Evolutionary conservation across 1,140 invertebrate species (phyloP), one percentile per base, ranked within the genome.

Genomic region (Popillia japonica): DNA sequence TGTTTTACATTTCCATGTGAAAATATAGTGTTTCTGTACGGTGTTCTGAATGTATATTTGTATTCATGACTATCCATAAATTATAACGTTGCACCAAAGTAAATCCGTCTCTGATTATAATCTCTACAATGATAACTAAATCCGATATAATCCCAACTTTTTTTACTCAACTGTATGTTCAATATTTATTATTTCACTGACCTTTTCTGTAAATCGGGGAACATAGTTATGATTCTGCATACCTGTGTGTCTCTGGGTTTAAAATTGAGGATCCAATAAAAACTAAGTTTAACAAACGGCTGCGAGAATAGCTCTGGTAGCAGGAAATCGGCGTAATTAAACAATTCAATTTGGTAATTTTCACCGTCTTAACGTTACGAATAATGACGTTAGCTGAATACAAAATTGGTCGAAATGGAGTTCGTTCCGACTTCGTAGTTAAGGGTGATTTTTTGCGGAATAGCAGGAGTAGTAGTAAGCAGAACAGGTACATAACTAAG

Each of bases 261-360:
- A 48, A 48, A 48, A 8, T 48, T 48, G 3, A 14, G 0, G 44
- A 48, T 48, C 7, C 7, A 0, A 48, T 48, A 48, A 11, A 48
- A 48, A 10, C 8, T 3, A 11, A 48, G 10, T 11, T 48, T 48
- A 48, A 11, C n/a, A 48, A 48, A 48, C 44, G 44, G 9, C 10
- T 48, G n/a, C 2, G 44, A 11, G 10, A 6, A 48, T 14, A 10
- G 17, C 44, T 14, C 8, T 0, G 11, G 11, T 11, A 48, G 44
- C 17, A 64, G 11, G 6, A 27, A 64, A 22, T 64, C 61, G 17
- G 61, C 22, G 61, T 22, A 64, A 64, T 64, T 64, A 23, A 64
- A 23, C 61, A 64, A 64, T 64, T 64, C 61, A 64, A 23, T 64
- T 64, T 64, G 61, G 61, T 64, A 64, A 22, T 64, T 64, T 17